Base-by-base conservation (phyloP, 2,113 vertebrate species). In the Cryptoleucopteryx plumbea region DNA sequence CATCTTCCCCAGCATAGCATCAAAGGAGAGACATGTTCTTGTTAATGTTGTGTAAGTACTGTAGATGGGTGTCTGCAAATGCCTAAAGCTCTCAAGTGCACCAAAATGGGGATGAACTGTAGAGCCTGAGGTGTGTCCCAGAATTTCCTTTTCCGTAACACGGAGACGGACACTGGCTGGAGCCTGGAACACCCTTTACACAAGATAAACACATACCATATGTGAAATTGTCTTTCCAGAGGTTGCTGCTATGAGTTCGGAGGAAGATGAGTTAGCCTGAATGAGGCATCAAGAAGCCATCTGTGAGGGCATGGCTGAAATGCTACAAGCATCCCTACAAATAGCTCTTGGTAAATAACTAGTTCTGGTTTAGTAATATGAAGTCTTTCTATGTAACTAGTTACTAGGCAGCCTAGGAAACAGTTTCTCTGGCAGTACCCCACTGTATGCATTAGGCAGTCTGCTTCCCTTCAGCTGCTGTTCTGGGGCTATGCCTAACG, bases 351-450 rank as follows among this genome's bases (percentile, higher is more conserved):
- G 43, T 53, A 72, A 56, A 88, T 34, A 87, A 56, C 70, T 56
- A 59, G 48, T 65, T 91, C 61, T 75, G 58, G 17, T 90, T 91
- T 48, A 72, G 74, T 47, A 53, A 68, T 29, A 73, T 6, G 26
- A 82, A 93, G 19, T 52, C 48, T 93, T 94, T 94, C 94, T 80
- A 27, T 85, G 38, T 42, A 86, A 48, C 67, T 68, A 77, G 84
- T 87, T 88, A 88, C 92, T n/a, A 96, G 78, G 87, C 93, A 96
- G 94, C 62, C 89, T 65, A 16, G 50, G 85, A 83, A 79, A 62
- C 77, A 50, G 61, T 59, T 84, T 90, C 58, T 50, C 53, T 73
- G 78, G 62, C 82, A 91, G 66, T 10, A 67, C 12, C 40, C 21
- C 17, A 3, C 52, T n/a, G 40, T 5, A 48, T 18, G 62, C 45